Conservation (phyloP, 2,888 invertebrate species). For the Ferrisia virgata region DNA sequence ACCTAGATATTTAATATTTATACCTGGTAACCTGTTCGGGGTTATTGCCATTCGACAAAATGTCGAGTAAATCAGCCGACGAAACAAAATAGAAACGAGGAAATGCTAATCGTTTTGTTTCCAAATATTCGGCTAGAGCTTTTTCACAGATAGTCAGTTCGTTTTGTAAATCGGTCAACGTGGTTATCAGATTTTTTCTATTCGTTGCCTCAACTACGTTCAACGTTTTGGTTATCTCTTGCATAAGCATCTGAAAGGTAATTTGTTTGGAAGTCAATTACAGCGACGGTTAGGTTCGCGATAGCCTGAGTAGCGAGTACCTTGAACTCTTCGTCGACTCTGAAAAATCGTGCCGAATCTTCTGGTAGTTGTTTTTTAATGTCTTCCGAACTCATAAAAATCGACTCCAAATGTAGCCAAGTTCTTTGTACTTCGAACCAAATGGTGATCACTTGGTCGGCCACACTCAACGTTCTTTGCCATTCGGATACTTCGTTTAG, state of each 20-base stretch:
- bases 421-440: slow-evolving; percentile 97
- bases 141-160: slow-evolving; percentile 91
- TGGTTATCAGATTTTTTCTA: slow-evolving; percentile 72
- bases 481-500: slow-evolving; percentile 89
- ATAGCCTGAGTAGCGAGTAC: slow-evolving; percentile 53
- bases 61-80: slow-evolving; percentile 89
- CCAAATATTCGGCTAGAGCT: slow-evolving; percentile 92
- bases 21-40: slow-evolving; percentile 72
- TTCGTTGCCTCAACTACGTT: slow-evolving; percentile 92
- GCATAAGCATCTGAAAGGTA: slow-evolving; percentile 59
- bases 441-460: slow-evolving; percentile 87
- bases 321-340: slow-evolving; percentile 87
- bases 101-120: slow-evolving; percentile 93
- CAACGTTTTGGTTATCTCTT: slow-evolving; percentile 73
- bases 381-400: slow-evolving; percentile 97
- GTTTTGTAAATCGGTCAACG: slow-evolving; percentile 77
- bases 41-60: slow-evolving; percentile 92
- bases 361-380: slow-evolving; percentile 90
- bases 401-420: slow-evolving; percentile 95
- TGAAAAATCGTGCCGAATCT: slow-evolving; percentile 88
- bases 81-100: slow-evolving; percentile 96
- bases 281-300: too few relatives aligned
- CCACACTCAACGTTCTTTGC: slow-evolving; percentile 88
- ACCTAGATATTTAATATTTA: too few relatives aligned
- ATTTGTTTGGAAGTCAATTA: neutral